phyloP scores from a whole-genome alignment of 2,888 invertebrate species.

The Lepidochrysops patricia region DNA sequence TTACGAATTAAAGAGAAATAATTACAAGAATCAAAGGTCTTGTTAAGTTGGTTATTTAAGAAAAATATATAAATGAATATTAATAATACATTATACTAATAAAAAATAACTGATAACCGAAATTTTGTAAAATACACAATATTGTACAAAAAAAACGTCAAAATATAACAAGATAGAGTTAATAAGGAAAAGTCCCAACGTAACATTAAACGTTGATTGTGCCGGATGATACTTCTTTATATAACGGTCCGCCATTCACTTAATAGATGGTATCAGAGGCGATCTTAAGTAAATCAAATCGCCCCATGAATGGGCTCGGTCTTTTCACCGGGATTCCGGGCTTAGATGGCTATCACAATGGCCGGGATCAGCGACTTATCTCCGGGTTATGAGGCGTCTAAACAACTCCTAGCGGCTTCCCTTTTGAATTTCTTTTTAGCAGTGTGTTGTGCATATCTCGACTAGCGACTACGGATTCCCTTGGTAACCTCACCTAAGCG shows the following conservation, averaged over 20 bases:
- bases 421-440: too few species aligned
- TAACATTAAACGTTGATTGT: slow-evolving; percentile 21
- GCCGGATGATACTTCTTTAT: slow-evolving; percentile 34
- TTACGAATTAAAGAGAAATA: too few species aligned
- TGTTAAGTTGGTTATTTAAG: too few species aligned
- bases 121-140: neutral
- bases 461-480: too few species aligned
- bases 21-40: too few species aligned
- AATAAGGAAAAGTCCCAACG: slow-evolving; percentile 18
- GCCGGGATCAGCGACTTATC: slow-evolving; percentile 68
- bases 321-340: slow-evolving; percentile 62
- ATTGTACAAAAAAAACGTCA: neutral
- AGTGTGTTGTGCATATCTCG: too few species aligned
- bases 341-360: slow-evolving; percentile 71
- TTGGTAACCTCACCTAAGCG: too few species aligned
- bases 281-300: slow-evolving; percentile 75
- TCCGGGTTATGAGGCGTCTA: slow-evolving; percentile 62
- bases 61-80: too few species aligned
- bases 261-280: slow-evolving; percentile 67
- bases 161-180: neutral
- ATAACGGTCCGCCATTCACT: slow-evolving; percentile 55
- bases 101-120: too few species aligned
- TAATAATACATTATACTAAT: too few species aligned
- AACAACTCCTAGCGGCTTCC: too few species aligned
- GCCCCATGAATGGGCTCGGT: slow-evolving; percentile 68